phyloP scores from a whole-genome alignment of 2,888 invertebrate genomes.

The Apotomis capreana region DNA sequence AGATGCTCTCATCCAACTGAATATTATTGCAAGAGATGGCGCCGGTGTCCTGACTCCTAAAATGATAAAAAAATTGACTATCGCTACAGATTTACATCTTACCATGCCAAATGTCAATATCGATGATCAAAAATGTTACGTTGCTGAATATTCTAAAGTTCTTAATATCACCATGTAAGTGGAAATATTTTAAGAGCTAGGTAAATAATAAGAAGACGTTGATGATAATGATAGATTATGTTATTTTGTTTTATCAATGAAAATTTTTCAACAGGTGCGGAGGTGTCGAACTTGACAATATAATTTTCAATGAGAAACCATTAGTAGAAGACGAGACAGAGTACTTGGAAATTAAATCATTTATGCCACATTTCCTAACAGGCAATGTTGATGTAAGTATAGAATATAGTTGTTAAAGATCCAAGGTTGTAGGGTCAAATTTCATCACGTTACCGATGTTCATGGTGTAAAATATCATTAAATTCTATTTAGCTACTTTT shows the following conservation, averaged over 20 bases:
- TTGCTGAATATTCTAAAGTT: conserved; percentile 45
- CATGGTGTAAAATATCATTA: no score
- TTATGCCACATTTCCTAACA: conserved; percentile 52
- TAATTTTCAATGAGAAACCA: conserved; percentile 51
- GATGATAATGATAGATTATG: not conserved
- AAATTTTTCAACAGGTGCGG: conserved; percentile 50
- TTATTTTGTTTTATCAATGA: no score
- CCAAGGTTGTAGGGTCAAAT: no score
- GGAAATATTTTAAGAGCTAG: not conserved
- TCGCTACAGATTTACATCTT: conserved; percentile 48
- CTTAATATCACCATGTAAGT: conserved; percentile 49
- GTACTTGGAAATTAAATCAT: conserved; percentile 47
- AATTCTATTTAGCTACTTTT: no score
- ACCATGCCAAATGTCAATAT: not conserved
- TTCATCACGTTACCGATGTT: no score
- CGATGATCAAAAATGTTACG: conserved; percentile 41
- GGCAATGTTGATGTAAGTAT: conserved; percentile 54
- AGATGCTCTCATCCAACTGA: conserved; percentile 54
- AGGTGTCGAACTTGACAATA: conserved; percentile 52
- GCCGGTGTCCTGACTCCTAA: conserved; percentile 50
- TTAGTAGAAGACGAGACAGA: conserved; percentile 44
- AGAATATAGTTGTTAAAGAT: no score
- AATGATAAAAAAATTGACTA: conserved; percentile 48
- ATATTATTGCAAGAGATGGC: conserved; percentile 47
- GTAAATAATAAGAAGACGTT: not conserved